phyloP scores from a whole-genome alignment of 2,113 vertebrate genomes.

The Erythrocercus mccallii region DNA sequence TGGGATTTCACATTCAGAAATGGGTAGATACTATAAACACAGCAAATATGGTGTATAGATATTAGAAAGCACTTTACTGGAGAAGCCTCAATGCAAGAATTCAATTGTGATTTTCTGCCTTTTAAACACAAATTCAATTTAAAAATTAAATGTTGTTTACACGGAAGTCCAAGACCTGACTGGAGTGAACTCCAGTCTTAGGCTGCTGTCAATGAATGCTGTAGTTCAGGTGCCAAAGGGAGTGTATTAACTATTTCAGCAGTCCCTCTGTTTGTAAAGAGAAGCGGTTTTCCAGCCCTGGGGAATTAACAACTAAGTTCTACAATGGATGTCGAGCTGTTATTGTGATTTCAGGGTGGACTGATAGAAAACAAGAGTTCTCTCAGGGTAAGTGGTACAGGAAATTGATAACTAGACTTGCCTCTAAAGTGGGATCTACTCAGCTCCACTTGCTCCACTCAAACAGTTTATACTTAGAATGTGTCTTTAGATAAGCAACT shows the following conservation, averaged over 20 bases:
- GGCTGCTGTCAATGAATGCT: neutral
- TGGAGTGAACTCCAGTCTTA: neutral
- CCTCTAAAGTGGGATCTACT: neutral
- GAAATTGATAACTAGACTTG: neutral
- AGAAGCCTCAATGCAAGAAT: neutral
- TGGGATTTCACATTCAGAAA: neutral
- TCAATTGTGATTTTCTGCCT: neutral
- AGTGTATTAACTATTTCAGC: neutral
- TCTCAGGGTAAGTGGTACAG: neutral
- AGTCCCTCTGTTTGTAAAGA: neutral
- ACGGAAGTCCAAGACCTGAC: neutral
- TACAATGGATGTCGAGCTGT: neutral
- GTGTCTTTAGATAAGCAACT: neutral
- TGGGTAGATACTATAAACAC: neutral
- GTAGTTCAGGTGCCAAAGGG: neutral
- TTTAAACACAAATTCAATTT: neutral
- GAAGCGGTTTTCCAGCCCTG: neutral
- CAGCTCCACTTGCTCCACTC: neutral
- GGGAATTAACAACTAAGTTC: neutral
- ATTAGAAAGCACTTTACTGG: neutral
- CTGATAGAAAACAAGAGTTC: neutral
- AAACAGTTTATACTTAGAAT: neutral
- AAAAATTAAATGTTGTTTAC: neutral
- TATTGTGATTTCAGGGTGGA: neutral
- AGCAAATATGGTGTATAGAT: neutral